Evolutionary conservation across 2,888 invertebrate genomes (phyloP), one percentile per base, ranked within the genome.

Genomic region (Matsumyia berberina): DNA sequence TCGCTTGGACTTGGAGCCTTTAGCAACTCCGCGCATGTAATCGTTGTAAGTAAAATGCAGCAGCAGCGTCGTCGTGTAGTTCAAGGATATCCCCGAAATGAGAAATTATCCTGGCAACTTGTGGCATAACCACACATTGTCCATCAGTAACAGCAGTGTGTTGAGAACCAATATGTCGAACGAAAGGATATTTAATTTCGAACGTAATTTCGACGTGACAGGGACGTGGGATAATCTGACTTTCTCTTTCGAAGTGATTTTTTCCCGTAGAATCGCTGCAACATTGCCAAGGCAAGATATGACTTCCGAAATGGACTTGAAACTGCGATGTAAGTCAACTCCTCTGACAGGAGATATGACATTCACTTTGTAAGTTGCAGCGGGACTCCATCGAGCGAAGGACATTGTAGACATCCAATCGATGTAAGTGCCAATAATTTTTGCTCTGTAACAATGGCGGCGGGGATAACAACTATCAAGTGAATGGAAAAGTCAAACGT

Each of bases 81-180:
- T 66, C 60, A 80, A 66, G 79, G 67, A 78, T 72, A 33, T 8
- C 5, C 4, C 8, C 17, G 11, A 58, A 49, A 60, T 53, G 62
- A 57, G 51, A 35, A 77, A 70, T 66, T 67, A 73, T 46, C 42
- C 12, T 39, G 55, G 51, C 78, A 78, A 83, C 82, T 83, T 78
- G 82, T 83, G 82, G 78, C 78, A 81, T 60, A 49, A 60, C 60
- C 77, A 55, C 74, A 80, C 66, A 58, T 69, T 70, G 58, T 66
- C 58, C 58, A 39, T 72, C 77, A 77, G 64, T n/a, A 31, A 29
- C 17, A 6, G 42, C 12, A 15, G 44, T 42, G 9, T 55, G 67
- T 78, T 83, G 74, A 58, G 51, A 69, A 37, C 57, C 62, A 74
- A 85, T 80, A 85, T 74, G 73, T 74, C 67, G 67, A 73, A 69